phyloP scores from a whole-genome alignment of 2,888 invertebrate species.

The Trissoscelio sp. region DNA sequence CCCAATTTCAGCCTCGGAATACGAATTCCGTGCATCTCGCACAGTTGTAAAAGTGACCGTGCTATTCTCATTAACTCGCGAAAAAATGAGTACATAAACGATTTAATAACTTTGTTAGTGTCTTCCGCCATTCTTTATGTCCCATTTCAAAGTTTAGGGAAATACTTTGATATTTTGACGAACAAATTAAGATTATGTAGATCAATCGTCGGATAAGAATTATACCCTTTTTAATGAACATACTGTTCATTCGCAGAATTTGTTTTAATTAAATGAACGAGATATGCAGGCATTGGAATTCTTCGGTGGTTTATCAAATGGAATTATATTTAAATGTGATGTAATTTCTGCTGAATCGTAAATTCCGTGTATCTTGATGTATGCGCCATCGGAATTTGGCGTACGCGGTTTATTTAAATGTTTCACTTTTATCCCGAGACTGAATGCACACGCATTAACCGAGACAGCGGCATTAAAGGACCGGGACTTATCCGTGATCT shows the following conservation, averaged over 20 bases:
- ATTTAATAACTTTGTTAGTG: slow-evolving; percentile 58
- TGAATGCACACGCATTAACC: slow-evolving; percentile 42
- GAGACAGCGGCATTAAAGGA: slow-evolving; percentile 71
- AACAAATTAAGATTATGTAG: slow-evolving; percentile 32
- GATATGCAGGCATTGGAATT: neutral
- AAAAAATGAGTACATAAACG: slow-evolving; percentile 51
- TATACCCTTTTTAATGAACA: neutral
- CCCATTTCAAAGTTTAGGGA: slow-evolving; percentile 15
- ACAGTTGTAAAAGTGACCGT: slow-evolving; percentile 51
- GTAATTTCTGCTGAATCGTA: slow-evolving; percentile 6
- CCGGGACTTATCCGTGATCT: slow-evolving; percentile 74
- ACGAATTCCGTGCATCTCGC: slow-evolving; percentile 45
- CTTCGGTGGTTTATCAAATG: neutral
- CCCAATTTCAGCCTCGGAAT: slow-evolving; percentile 51
- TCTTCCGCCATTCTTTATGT: slow-evolving; percentile 18
- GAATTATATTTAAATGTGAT: slow-evolving; percentile 20
- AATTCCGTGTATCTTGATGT: slow-evolving; percentile 33
- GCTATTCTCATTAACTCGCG: slow-evolving; percentile 43
- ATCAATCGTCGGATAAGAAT: slow-evolving; percentile 16
- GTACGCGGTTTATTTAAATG: slow-evolving; percentile 44
- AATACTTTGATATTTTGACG: slow-evolving; percentile 7
- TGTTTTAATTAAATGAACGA: slow-evolving; percentile 12
- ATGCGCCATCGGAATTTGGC: slow-evolving; percentile 27
- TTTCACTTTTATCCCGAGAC: slow-evolving; percentile 44
- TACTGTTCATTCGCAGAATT: neutral